A percentile compares a stretch with the other conserved stretches of the same genome.
Evolutionary conservation across 92 coral and sea anemone species (phyloP).

Genomic region (Montipora capitata): DNA sequence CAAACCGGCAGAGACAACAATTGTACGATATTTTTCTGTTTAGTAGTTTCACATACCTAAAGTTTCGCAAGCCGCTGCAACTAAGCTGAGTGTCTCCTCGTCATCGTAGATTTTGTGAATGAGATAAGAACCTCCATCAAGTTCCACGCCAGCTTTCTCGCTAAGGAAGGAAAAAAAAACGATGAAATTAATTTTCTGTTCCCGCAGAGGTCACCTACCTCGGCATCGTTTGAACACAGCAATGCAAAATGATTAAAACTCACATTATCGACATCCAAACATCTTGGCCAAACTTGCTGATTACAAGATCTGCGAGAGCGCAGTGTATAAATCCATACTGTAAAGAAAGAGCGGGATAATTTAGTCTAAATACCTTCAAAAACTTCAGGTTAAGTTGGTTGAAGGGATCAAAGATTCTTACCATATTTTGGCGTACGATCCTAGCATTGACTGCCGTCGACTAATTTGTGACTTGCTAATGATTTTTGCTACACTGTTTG

Average conservation of each 20-base stretch:
- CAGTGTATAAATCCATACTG: constrained; percentile 99
- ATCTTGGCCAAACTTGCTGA: constrained; percentile 96
- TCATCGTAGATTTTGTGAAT: constrained; percentile 97
- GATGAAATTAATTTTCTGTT: background rate
- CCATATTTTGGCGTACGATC: constrained; percentile 17
- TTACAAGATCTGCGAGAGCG: constrained; percentile 94
- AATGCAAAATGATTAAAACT: constrained; percentile 37
- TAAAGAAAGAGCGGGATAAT: background rate
- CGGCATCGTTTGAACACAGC: constrained; percentile 1
- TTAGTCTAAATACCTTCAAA: background rate
- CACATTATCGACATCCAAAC: constrained; percentile 94
- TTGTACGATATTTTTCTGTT: background rate
- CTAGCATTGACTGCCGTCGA: background rate
- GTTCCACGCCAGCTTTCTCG: constrained; percentile 95
- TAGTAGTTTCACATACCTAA: constrained; percentile 73
- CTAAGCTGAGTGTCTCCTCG: constrained; percentile 87
- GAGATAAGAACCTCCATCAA: constrained; percentile 97
- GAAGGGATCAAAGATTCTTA: constrained; percentile 4
- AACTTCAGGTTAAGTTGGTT: no score
- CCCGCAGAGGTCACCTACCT: background rate
- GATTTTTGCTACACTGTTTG: constrained; percentile 40
- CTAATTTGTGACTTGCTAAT: constrained; percentile 16
- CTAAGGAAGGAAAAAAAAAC: constrained; percentile 50
- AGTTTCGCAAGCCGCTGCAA: constrained; percentile 92
- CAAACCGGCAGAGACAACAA: no score